Conservation (phyloP, 2,797 vertebrate species). For the Danio kyathit region DNA sequence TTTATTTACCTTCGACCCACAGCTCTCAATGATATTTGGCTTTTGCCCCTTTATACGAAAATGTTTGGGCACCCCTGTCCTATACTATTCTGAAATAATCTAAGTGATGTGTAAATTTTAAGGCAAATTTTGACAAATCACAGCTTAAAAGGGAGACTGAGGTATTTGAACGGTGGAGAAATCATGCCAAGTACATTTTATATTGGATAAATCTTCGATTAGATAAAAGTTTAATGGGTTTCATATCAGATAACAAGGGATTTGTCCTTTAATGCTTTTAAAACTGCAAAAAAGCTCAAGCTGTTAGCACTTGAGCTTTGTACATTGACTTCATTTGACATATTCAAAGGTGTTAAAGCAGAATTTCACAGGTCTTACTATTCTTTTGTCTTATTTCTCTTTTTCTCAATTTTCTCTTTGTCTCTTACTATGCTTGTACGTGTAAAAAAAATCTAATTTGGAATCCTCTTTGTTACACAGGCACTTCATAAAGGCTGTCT, state of each 20-base stretch:
- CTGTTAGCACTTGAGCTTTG: not conserved
- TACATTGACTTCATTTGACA: constrained; percentile 4
- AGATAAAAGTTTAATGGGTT: not conserved
- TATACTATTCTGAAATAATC: not conserved
- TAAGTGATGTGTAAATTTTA: not conserved
- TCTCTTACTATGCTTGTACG: not conserved
- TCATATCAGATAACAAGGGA: not conserved
- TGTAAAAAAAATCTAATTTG: constrained; percentile 5
- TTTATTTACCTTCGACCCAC: too few relatives aligned
- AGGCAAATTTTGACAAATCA: not conserved
- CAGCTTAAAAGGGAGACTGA: not conserved
- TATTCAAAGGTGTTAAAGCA: constrained; percentile 7
- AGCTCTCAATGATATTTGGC: too few relatives aligned
- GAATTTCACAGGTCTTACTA: constrained; percentile 12
- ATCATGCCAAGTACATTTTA: not conserved
- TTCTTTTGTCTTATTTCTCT: not conserved
- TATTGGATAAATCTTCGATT: not conserved
- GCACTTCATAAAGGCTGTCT: not conserved
- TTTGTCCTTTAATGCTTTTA: not conserved
- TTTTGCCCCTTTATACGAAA: too few relatives aligned
- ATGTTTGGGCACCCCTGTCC: too few relatives aligned
- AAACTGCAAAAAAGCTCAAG: not conserved
- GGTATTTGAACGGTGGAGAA: not conserved
- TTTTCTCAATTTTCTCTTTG: too few relatives aligned
- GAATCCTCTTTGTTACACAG: constrained; percentile 12